Percentiles rank a stretch among this genome's conserved stretches.
Evolutionary conservation across 2,888 invertebrate genomes (phyloP).

Genomic region (Merodon equestris): DNA sequence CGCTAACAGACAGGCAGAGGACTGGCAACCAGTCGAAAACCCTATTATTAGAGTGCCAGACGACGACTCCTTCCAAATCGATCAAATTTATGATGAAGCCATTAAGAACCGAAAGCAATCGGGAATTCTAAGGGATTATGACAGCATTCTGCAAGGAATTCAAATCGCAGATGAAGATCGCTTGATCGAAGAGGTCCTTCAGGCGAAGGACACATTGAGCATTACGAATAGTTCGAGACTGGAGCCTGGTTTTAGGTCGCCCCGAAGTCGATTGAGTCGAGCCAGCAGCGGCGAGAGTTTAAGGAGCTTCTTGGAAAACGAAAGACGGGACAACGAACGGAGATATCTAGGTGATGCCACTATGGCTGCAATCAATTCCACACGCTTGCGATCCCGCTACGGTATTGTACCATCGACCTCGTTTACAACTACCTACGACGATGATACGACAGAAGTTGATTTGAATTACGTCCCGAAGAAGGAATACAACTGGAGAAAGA

Average conservation of each 20-base stretch:
- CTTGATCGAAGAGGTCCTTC: slow-evolving; percentile 48
- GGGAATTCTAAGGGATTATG: slow-evolving; percentile 76
- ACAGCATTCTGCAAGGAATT: slow-evolving; percentile 74
- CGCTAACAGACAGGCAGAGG: slow-evolving; percentile 74
- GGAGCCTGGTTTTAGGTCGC: slow-evolving; percentile 35
- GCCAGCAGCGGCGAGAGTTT: slow-evolving; percentile 69
- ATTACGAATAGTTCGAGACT: slow-evolving; percentile 10
- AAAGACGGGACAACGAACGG: slow-evolving; percentile 73
- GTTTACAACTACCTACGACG: slow-evolving; percentile 69
- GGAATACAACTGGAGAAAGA: slow-evolving; percentile 78
- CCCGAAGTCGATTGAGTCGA: slow-evolving; percentile 47
- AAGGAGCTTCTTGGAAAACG: slow-evolving; percentile 72
- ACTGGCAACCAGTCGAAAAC: slow-evolving; percentile 75
- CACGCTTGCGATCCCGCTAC: slow-evolving; percentile 76
- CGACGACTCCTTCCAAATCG: slow-evolving; percentile 75
- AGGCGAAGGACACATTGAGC: background rate
- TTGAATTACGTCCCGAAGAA: slow-evolving; percentile 73
- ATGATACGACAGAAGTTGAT: slow-evolving; percentile 73
- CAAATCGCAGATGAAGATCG: slow-evolving; percentile 69
- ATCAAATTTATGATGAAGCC: slow-evolving; percentile 77
- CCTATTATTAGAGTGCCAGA: slow-evolving; percentile 74
- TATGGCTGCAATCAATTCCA: slow-evolving; percentile 73
- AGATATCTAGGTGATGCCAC: slow-evolving; percentile 76
- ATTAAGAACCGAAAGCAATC: slow-evolving; percentile 77
- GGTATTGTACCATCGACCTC: slow-evolving; percentile 75